Evolutionary conservation across 1,140 invertebrate genomes (phyloP), one percentile per base, ranked within the genome.

Genomic region (Drosophila tani): DNA sequence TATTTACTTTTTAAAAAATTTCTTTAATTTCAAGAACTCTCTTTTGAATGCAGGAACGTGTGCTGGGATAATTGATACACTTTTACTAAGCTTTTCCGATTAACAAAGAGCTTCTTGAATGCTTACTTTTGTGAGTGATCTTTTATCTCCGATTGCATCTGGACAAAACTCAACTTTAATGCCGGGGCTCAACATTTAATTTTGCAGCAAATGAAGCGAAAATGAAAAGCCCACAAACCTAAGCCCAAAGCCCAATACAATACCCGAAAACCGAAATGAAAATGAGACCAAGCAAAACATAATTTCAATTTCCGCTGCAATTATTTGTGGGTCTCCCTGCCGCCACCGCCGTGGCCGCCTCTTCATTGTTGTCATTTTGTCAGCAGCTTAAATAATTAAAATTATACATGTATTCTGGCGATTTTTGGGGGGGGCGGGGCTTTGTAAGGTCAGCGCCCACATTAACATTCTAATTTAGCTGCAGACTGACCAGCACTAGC

Each of bases 271-370:
- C 46, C 59, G n/a, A 81, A 78, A 74, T 78, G 35, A 58, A 75
- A 84, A 84, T 69, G 78, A 83, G 68, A 46, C 74, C 62, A 75
- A 83, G 81, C 77, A 70, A 80, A 78, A 81, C 67, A 90, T 83
- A 87, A 79, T 90, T 88, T 90, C 81, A 84, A 87, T 87, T 90
- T 87, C 85, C 84, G 84, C 65, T 87, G 77, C 77, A 83, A 81
- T 88, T 83, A 88, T 80, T 78, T 77, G 59, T 51, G 64, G 70
- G 55, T 46, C 50, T 49, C 59, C 67, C 58, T 47, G 24, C 41
- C 27, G 5, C 24, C 24, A 27, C 27, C 27, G 27, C 27, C 27
- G 27, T 29, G 27, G 56, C 67, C 59, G 47, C 38, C 41, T 24
- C 32, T 41, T 51, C 57, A 55, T 56, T 70, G 56, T 63, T 68